Evolutionary conservation across 2,113 vertebrate species (phyloP).

Genomic region (Gobio gobio): DNA sequence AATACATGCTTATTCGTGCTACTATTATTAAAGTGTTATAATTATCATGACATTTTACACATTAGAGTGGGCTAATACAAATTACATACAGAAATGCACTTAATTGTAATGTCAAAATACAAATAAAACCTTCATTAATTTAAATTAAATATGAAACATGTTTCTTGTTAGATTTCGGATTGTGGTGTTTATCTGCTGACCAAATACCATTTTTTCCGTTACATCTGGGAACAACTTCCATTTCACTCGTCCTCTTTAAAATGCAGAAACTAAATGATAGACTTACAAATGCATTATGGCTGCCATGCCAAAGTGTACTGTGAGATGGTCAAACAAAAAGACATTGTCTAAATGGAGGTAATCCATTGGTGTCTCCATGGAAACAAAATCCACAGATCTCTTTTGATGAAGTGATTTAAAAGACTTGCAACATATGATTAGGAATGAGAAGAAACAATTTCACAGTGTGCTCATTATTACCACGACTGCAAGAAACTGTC

Average conservation of each 20-base stretch:
- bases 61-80: not conserved
- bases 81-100: not conserved
- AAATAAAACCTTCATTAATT: not conserved
- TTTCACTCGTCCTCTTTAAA: not conserved
- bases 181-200: not conserved
- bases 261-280: not conserved
- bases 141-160: not conserved
- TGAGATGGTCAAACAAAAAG: conserved; percentile 35
- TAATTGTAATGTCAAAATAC: not conserved
- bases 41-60: not conserved
- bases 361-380: conserved; percentile 45
- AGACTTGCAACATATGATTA: conserved; percentile 33
- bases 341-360: conserved; percentile 23
- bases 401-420: conserved; percentile 22
- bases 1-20: not conserved
- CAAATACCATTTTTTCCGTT: not conserved
- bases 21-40: not conserved
- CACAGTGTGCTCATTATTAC: conserved; percentile 7
- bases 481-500: not conserved
- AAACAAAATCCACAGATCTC: conserved; percentile 45
- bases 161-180: not conserved
- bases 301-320: not conserved
- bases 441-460: conserved; percentile 11
- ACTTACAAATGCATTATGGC: not conserved
- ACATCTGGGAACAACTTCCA: not conserved